Percentiles rank a stretch among this genome's conserved stretches.
phyloP scores from a whole-genome alignment of 1,140 invertebrate species.

The Dendroctonus ponderosae region DNA sequence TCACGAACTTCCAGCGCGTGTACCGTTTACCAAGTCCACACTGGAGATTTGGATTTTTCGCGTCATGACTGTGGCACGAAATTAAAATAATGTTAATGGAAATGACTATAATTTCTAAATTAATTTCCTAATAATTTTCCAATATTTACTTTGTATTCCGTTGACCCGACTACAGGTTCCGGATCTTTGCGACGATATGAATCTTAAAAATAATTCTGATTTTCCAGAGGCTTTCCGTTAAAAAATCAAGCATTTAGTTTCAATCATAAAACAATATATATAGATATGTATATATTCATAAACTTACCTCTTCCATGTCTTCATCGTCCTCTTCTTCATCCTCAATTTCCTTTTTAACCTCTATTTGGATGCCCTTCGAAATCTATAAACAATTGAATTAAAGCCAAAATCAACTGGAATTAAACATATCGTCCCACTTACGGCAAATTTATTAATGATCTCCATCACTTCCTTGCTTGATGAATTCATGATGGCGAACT shows the following conservation, averaged over 20 bases:
- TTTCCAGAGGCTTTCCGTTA: not conserved
- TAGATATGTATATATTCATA: not conserved
- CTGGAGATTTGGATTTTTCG: no score
- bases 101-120: no score
- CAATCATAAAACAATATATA: not conserved
- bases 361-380: constrained; percentile 22
- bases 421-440: constrained; percentile 24
- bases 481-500: constrained; percentile 36
- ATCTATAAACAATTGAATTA: constrained; percentile 11
- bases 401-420: constrained; percentile 6
- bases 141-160: no score
- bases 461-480: constrained; percentile 31
- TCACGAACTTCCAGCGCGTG: no score
- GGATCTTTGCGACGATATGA: not conserved
- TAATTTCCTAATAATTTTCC: no score
- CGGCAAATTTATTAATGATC: constrained; percentile 38
- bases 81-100: no score
- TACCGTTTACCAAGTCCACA: no score
- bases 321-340: constrained; percentile 41
- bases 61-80: no score
- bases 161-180: not conserved
- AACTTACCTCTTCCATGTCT: constrained; percentile 39
- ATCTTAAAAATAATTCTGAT: not conserved
- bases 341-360: constrained; percentile 36
- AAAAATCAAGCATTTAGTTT: not conserved